phyloP scores from a whole-genome alignment of 2,888 invertebrate species.

The Oxystoma pomonae region DNA sequence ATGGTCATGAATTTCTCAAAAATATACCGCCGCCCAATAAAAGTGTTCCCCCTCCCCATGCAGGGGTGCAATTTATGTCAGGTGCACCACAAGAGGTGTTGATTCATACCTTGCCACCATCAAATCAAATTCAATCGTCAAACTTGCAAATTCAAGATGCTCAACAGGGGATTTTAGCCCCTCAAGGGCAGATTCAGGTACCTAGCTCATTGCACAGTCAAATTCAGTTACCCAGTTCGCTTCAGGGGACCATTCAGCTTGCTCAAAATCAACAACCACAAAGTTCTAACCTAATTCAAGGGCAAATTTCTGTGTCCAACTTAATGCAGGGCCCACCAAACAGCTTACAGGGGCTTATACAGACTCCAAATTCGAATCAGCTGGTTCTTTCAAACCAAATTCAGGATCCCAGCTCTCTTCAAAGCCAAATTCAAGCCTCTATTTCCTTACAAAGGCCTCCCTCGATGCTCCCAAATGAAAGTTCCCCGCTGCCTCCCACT shows the following conservation, averaged over 20 bases:
- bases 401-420: background rate
- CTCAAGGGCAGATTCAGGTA: slow-evolving; percentile 27
- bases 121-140: background rate
- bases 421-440: background rate
- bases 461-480: background rate
- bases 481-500: background rate
- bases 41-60: slow-evolving; percentile 44
- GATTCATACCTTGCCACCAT: slow-evolving; percentile 28
- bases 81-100: slow-evolving; percentile 32
- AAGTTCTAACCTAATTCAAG: too few relatives aligned
- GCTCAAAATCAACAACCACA: too few relatives aligned
- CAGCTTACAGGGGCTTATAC: too few relatives aligned
- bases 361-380: too few relatives aligned
- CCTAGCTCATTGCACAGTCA: slow-evolving; percentile 23
- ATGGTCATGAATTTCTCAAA: slow-evolving; percentile 45
- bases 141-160: too few relatives aligned
- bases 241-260: too few relatives aligned
- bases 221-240: slow-evolving; percentile 1
- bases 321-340: too few relatives aligned
- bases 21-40: slow-evolving; percentile 49
- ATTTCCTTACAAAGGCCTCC: background rate
- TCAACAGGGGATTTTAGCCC: too few relatives aligned
- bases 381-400: background rate
- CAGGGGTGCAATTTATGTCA: slow-evolving; percentile 28
- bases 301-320: too few relatives aligned